A percentile compares a stretch with the other conserved stretches of the same genome.
Conservation (phyloP, 2,888 invertebrate genomes). For the Pandemis corylana region DNA sequence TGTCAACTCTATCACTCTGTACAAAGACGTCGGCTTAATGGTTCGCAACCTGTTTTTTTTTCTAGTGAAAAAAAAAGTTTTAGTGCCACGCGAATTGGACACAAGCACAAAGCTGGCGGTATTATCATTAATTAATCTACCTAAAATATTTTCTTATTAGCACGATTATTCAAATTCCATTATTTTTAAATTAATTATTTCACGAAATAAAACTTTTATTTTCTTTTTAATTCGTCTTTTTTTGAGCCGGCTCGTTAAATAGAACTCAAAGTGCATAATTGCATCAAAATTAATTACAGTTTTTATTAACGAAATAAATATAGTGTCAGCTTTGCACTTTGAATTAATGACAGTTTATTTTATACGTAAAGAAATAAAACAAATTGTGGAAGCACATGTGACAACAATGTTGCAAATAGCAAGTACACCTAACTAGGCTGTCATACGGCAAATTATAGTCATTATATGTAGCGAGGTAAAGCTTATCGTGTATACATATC, state of each 20-base stretch:
- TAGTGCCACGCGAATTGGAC: neutral
- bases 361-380: neutral
- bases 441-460: neutral
- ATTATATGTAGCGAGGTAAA: neutral
- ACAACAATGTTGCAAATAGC: slow-evolving; percentile 13
- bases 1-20: slow-evolving; percentile 34
- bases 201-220: neutral
- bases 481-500: neutral
- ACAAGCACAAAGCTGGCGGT: no score
- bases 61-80: neutral
- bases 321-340: neutral
- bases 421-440: neutral
- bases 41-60: neutral
- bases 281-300: slow-evolving; percentile 8
- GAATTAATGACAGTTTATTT: slow-evolving; percentile 9
- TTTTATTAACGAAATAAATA: neutral
- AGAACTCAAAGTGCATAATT: neutral
- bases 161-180: neutral
- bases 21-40: neutral
- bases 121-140: neutral
- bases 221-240: neutral
- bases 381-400: neutral
- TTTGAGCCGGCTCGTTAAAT: neutral
- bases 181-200: no score
- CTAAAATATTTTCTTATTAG: no score